Evolutionary conservation across 2,797 vertebrate species (phyloP).

Genomic region (Chaenodraco wilsoni): DNA sequence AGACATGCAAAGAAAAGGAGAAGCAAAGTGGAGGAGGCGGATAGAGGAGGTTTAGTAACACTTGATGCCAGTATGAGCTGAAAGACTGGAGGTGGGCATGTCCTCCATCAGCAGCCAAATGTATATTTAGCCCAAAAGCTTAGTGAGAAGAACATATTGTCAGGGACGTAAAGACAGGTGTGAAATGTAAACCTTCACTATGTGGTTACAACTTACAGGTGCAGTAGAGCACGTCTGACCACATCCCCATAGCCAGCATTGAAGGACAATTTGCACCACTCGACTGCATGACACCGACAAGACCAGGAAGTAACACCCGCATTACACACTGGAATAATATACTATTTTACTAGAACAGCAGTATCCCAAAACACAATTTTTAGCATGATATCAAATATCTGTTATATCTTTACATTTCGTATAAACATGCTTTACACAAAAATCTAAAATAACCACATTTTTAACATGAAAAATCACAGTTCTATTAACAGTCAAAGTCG

Average conservation of each 20-base stretch:
- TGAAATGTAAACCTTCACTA: background rate
- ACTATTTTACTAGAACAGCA: too few species aligned
- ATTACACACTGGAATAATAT: background rate
- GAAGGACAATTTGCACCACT: background rate
- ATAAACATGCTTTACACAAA: too few species aligned
- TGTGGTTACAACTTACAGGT: constrained; percentile 4
- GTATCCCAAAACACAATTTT: too few species aligned
- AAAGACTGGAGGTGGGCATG: constrained; percentile 33
- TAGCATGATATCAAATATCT: too few species aligned
- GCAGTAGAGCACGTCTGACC: constrained; percentile 13
- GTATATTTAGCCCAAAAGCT: constrained; percentile 23
- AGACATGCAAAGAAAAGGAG: constrained; percentile 13
- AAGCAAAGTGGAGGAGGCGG: constrained; percentile 25
- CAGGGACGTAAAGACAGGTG: constrained; percentile 13
- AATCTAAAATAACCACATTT: too few species aligned
- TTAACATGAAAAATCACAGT: too few species aligned
- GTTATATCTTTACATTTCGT: too few species aligned
- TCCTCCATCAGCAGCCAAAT: constrained; percentile 31
- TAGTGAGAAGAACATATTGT: background rate
- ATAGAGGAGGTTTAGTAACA: constrained; percentile 33
- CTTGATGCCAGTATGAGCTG: constrained; percentile 17
- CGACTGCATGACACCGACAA: background rate
- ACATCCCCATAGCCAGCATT: background rate
- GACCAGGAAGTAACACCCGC: background rate
- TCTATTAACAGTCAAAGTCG: too few species aligned